A percentile compares a stretch with the other conserved stretches of the same genome.
phyloP scores from a whole-genome alignment of 2,888 invertebrate genomes.

The Pelosia muscerda region DNA sequence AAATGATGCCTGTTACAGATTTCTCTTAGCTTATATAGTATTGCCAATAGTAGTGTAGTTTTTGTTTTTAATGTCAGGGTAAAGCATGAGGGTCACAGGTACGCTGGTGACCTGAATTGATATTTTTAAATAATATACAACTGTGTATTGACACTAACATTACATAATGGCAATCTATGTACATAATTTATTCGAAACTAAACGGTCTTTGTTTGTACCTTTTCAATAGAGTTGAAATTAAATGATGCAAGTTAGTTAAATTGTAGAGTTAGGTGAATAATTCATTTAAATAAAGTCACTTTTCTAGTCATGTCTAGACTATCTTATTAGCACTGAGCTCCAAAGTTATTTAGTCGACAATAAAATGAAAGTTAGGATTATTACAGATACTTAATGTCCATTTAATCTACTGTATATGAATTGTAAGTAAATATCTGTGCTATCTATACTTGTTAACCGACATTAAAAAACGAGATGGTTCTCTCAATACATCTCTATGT shows the following conservation, averaged over 20 bases:
- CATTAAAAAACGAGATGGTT: neutral
- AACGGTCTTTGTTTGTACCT: neutral
- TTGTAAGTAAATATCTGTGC: neutral
- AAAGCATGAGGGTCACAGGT: conserved; percentile 74
- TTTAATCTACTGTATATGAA: neutral
- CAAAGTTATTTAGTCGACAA: neutral
- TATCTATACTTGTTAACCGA: too few species aligned
- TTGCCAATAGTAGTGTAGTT: conserved; percentile 75
- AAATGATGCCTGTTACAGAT: conserved; percentile 81
- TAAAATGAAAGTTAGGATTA: neutral
- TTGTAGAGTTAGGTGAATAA: neutral
- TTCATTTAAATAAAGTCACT: neutral
- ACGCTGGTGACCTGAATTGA: conserved; percentile 74
- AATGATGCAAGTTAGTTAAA: neutral
- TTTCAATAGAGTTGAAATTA: neutral
- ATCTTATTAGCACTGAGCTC: neutral
- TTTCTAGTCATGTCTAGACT: neutral
- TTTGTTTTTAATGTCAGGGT: conserved; percentile 82
- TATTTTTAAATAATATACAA: conserved; percentile 56
- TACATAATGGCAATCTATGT: conserved; percentile 25
- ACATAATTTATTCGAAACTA: conserved; percentile 12
- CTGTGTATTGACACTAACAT: conserved; percentile 37
- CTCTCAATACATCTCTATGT: neutral
- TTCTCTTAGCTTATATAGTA: conserved; percentile 82
- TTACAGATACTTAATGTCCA: neutral